Evolutionary conservation across 2,888 invertebrate species (phyloP).

Genomic region (Ochropleura leucogaster): DNA sequence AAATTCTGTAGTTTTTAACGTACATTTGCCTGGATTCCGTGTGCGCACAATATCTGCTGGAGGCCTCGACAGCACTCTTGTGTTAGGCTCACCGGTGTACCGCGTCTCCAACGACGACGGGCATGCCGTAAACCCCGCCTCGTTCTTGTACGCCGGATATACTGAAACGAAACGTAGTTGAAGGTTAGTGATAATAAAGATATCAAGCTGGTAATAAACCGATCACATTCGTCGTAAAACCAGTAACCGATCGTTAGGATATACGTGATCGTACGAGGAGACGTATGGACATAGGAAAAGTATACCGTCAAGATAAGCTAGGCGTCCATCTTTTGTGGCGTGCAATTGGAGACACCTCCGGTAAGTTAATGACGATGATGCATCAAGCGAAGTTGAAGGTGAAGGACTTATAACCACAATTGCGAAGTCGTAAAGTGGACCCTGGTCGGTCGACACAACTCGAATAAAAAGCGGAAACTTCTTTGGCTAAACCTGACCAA

Average conservation of each 20-base stretch:
- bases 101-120: conserved; percentile 89
- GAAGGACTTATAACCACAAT: too few species aligned
- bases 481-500: not conserved
- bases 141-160: conserved; percentile 88
- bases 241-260: too few species aligned
- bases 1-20: not conserved
- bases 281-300: not conserved
- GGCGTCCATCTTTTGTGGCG: not conserved
- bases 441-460: not conserved
- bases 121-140: conserved; percentile 86
- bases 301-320: too few species aligned
- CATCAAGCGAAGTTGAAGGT: too few species aligned
- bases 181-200: not conserved
- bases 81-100: conserved; percentile 95
- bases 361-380: not conserved
- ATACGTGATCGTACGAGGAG: not conserved
- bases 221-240: not conserved
- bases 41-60: conserved; percentile 95
- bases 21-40: conserved; percentile 88
- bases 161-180: conserved; percentile 75
- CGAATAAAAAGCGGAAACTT: not conserved
- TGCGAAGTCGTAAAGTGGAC: not conserved
- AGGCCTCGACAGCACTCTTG: conserved; percentile 90
- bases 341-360: too few species aligned
- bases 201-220: not conserved